Conservation (phyloP, 2,888 invertebrate species). For the Anoncus sp. region DNA sequence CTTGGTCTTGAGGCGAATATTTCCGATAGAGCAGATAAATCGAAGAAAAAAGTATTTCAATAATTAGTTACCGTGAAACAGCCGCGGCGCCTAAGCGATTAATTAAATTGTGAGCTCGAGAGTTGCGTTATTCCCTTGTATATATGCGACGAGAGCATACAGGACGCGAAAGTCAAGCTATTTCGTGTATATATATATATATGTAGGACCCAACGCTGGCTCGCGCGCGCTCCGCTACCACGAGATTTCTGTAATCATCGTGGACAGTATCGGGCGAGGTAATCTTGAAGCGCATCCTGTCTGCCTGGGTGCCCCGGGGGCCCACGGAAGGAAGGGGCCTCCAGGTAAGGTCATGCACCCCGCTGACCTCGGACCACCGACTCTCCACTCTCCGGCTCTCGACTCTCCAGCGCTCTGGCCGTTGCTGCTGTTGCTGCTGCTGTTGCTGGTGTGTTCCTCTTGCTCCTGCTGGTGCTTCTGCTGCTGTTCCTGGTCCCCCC, state of each 20-base stretch:
- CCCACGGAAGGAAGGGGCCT: constrained; percentile 81
- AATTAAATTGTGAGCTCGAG: constrained; percentile 42
- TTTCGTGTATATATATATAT: constrained; percentile 18
- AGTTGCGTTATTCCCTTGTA: not conserved
- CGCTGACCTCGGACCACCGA: constrained; percentile 82
- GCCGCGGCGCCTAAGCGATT: not conserved
- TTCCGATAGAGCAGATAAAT: no score
- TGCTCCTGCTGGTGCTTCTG: constrained; percentile 61
- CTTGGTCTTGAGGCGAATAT: no score
- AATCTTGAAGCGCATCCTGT: constrained; percentile 81
- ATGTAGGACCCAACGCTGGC: constrained; percentile 41
- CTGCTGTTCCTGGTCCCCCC: constrained; percentile 50
- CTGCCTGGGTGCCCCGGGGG: constrained; percentile 74
- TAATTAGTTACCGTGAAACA: not conserved
- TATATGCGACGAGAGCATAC: not conserved
- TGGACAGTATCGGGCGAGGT: constrained; percentile 80
- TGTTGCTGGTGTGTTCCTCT: constrained; percentile 50
- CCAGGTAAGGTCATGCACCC: constrained; percentile 82
- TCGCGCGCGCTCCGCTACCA: constrained; percentile 77
- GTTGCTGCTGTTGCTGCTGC: constrained; percentile 45
- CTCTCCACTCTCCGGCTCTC: constrained; percentile 65
- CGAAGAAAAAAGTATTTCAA: constrained; percentile 4
- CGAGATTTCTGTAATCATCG: constrained; percentile 81
- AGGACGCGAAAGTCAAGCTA: constrained; percentile 16
- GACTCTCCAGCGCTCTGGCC: constrained; percentile 37